Conservation (phyloP, 2,113 vertebrate genomes). For the Poeciliopsis prolifica region DNA sequence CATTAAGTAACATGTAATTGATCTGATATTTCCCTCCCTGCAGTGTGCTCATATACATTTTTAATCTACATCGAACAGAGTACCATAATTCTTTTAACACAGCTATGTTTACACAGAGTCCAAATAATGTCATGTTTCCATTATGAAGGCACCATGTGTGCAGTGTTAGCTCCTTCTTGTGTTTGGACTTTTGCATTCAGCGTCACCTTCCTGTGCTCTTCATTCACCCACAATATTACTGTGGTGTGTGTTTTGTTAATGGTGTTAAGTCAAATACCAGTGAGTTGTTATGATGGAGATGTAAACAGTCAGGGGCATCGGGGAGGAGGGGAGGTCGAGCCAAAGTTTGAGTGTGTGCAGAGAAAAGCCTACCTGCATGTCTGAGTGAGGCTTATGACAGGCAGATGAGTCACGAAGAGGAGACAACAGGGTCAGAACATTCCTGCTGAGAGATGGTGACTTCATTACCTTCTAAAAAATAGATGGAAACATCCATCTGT, state of each 20-base stretch:
- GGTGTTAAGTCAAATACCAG: conserved; percentile 53
- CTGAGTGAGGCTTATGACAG: conserved; percentile 27
- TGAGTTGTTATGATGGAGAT: conserved; percentile 62
- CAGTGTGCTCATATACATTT: too few relatives aligned
- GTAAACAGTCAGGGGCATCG: conserved; percentile 41
- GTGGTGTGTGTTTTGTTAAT: conserved; percentile 35
- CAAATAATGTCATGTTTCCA: conserved; percentile 17
- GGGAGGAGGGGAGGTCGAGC: conserved; percentile 7
- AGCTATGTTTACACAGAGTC: conserved; percentile 9
- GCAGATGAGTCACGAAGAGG: conserved; percentile 50
- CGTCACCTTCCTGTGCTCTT: conserved; percentile 49
- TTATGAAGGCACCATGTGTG: conserved; percentile 21
- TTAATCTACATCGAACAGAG: not conserved
- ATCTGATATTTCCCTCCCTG: too few relatives aligned
- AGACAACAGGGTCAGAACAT: conserved; percentile 48
- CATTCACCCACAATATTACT: conserved; percentile 31
- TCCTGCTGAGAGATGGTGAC: conserved; percentile 48
- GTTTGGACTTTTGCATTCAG: conserved; percentile 58
- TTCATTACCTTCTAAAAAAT: conserved; percentile 64
- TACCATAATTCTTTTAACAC: conserved; percentile 17
- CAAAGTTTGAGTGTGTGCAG: conserved; percentile 6
- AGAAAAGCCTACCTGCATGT: conserved; percentile 11
- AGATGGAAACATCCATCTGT: conserved; percentile 44
- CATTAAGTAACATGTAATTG: too few relatives aligned
- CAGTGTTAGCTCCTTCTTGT: conserved; percentile 22